A percentile compares a stretch with the other conserved stretches of the same genome.
phyloP scores from a whole-genome alignment of 37 sponge, comb jelly and placozoan species.

The Beroe ovata region DNA sequence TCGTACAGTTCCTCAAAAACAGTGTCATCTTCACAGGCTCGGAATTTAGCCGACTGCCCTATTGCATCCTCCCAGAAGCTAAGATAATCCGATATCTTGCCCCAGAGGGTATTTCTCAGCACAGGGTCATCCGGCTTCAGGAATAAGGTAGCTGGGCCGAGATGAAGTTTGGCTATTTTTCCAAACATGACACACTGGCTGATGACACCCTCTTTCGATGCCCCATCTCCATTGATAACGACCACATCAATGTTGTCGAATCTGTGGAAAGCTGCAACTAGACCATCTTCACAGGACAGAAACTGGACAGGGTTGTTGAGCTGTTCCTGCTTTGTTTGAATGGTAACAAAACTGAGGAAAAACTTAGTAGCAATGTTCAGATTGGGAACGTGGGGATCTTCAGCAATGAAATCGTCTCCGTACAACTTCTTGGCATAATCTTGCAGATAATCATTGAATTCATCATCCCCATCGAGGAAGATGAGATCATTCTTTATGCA shows the following conservation, averaged over 20 bases:
- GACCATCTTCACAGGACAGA: conserved; percentile 20
- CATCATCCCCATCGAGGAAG: conserved; percentile 20
- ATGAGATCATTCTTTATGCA: conserved; percentile 21
- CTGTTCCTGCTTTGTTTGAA: conserved; percentile 29
- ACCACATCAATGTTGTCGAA: conserved; percentile 60
- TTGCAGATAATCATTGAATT: conserved; percentile 25
- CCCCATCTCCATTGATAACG: not conserved
- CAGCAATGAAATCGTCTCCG: conserved; percentile 6
- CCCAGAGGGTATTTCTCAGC: conserved; percentile 1
- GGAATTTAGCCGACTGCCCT: not conserved
- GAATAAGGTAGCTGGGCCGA: conserved; percentile 28
- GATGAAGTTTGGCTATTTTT: conserved; percentile 54
- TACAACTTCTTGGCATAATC: not conserved
- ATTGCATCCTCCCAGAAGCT: not conserved
- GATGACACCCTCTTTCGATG: not conserved
- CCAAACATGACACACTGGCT: conserved; percentile 16
- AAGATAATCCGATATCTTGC: conserved; percentile 38
- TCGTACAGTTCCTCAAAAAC: not conserved
- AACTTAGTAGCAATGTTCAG: not conserved
- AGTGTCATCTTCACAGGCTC: not conserved
- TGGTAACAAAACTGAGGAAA: not conserved
- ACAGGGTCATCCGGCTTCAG: conserved; percentile 1
- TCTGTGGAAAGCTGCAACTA: conserved; percentile 19
- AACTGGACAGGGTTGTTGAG: conserved; percentile 21
- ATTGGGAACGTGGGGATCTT: not conserved